Base-by-base conservation (phyloP, 2,797 vertebrate species). In the Sternarchorhynchus goeldii region DNA sequence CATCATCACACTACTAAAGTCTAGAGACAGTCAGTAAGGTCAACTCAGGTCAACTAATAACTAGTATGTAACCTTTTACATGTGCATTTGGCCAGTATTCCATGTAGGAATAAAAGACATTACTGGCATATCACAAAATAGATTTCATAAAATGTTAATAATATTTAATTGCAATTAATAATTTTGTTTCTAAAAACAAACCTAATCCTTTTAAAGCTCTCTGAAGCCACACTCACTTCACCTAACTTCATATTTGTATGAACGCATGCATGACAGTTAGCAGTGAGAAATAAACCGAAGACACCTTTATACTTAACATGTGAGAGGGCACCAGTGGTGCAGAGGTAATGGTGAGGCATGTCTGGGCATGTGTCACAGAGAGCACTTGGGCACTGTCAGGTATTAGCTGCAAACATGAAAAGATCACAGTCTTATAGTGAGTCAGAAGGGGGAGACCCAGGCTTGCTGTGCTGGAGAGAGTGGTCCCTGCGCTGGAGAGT, bases 401-500 rank as follows among this genome's bases (percentile, higher is more conserved):
- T 68, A 69, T 76, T 60, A 76, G 39, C 75, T 83, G 69, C 73
- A 80, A 70, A 60, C 75, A 72, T 60, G 66, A 76, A 81, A 70
- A 45, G 39, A 81, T 55, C 60, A 71, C 60, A 81, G 73, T 57
- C 8, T 56, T 59, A 64, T 77, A 81, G 45, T 85, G 84, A 85
- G 69, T 85, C 84, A 83, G 79, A 67, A 25, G 85, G 85, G 85
- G 81, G 56, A 79, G 71, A 66, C 85, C 85, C 85, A 0, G 17
- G 6, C 4, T 25, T n/a, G 1, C 45, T 7, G 53, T 57, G 76
- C 59, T 32, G 12, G 70, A 75, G 80, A 78, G 74, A 85, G 71
- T 63, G 45, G 66, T 81, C 82, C 78, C 34, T 82, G 41, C 59
- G 56, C 70, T 62, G 69, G 57, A 34, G 50, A 77, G 60, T 50